Conservation (phyloP, 2,113 vertebrate genomes). For the Callocephalon fimbriatum region DNA sequence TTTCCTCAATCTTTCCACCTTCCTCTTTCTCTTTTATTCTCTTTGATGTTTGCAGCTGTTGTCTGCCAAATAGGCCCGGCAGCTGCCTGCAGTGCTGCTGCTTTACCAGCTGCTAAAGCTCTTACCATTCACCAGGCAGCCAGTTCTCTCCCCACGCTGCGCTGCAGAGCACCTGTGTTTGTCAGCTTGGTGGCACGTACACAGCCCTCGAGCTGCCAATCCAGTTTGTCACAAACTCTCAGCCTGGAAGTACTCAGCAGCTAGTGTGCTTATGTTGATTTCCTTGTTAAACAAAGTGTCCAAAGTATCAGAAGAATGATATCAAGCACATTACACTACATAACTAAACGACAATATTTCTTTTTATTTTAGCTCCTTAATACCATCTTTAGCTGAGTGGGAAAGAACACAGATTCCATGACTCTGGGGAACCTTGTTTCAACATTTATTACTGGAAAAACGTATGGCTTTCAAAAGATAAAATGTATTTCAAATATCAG, state of each 20-base stretch:
- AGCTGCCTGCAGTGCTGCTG: background rate
- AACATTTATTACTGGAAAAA: background rate
- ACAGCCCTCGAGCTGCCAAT: background rate
- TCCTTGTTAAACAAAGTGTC: background rate
- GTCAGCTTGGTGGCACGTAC: background rate
- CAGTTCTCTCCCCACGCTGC: background rate
- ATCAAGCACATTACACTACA: accelerated
- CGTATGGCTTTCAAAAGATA: background rate
- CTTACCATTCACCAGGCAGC: background rate
- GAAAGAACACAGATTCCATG: background rate
- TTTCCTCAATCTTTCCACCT: background rate
- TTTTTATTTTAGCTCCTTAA: background rate
- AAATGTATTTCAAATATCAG: background rate
- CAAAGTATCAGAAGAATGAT: background rate
- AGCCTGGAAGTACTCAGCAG: background rate
- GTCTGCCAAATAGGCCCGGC: background rate
- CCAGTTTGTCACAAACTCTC: background rate
- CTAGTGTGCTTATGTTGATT: background rate
- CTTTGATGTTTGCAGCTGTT: background rate
- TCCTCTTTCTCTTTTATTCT: background rate
- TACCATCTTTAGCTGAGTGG: background rate
- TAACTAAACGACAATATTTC: background rate
- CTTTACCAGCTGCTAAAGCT: background rate
- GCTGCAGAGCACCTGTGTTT: background rate
- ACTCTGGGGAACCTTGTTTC: background rate